A percentile compares a stretch with the other conserved stretches of the same genome.
These are phyloP conservation scores for Steinernema hermaphroditum DNA, from an alignment of 2,888 invertebrate genomes.

Conservation along the genomic window DNA sequence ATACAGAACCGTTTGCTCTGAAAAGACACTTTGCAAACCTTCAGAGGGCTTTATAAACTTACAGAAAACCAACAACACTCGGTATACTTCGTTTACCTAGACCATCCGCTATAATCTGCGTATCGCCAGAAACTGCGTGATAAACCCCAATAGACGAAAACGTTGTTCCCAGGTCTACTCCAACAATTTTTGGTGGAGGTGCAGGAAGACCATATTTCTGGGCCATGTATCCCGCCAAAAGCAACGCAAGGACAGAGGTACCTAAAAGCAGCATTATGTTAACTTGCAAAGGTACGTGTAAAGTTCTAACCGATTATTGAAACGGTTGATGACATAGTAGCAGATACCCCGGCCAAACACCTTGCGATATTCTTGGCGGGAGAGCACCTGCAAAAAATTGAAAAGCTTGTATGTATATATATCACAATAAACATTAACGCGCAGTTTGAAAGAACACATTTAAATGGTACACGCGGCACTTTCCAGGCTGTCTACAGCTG, in stretches of 20 bases:
- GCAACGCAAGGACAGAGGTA: conserved; percentile 66
- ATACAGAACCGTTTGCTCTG: conserved; percentile 65
- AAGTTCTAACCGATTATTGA: conserved; percentile 19
- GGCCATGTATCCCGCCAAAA: conserved; percentile 70
- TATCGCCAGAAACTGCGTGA: conserved; percentile 69
- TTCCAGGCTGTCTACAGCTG: no score
- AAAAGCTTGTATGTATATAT: background rate
- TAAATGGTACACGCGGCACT: no score
- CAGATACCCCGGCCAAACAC: background rate
- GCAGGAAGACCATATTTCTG: conserved; percentile 69
- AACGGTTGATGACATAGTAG: background rate
- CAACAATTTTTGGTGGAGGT: conserved; percentile 70
- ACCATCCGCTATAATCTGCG: conserved; percentile 66
- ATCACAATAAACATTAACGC: no score
- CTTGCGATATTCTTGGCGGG: background rate
- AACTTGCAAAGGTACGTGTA: no score
- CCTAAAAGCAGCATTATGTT: conserved; percentile 62
- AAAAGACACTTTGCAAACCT: no score
- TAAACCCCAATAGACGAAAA: conserved; percentile 69
- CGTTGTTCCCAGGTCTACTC: conserved; percentile 71
- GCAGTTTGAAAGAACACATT: no score
- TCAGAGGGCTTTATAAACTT: conserved; percentile 39
- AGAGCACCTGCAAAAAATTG: background rate
- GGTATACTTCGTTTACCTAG: conserved; percentile 69
- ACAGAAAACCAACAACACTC: conserved; percentile 69